Base-by-base conservation (phyloP, 2,797 vertebrate species). In the Bradypus variegatus region DNA sequence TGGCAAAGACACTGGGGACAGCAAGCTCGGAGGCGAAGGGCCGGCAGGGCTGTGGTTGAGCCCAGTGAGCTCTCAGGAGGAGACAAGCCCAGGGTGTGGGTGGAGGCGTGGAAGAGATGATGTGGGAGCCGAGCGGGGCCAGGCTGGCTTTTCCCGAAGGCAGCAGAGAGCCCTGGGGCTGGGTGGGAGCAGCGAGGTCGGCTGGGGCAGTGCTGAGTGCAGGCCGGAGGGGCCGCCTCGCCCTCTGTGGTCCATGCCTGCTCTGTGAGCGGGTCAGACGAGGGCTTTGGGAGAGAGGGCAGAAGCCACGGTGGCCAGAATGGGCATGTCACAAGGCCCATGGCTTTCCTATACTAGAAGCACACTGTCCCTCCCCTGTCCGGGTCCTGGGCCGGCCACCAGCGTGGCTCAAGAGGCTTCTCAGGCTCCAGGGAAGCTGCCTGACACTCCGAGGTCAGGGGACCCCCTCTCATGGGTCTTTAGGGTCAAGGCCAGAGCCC, bases 281-380 rank as follows among this genome's bases (percentile, higher is more conserved):
- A 76, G 83, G 41, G 50, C 76, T 73, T 64, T 65, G 80, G 29
- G 62, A 83, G 38, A 83, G 65, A 83, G 80, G 45, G 60, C 31
- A 65, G 62, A 60, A 41, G 29, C 25, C 60, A 70, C 2, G 5
- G 21, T n/a, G 41, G 33, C 55, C 14, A 38, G 62, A 48, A 85
- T 58, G 33, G 79, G n/a, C 38, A 8, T 50, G 2, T 36, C 36
- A 14, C 33, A 55, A 80, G 76, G 15, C 38, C 38, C 9, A 13
- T 81, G n/a, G 38, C 45, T 58, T n/a, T 77, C 38, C 60, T 45
- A n/a, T 62, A 48, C 45, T 60, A 65, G 27, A 15, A 86, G 33
- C 14, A 60, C 18, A 38, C 18, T 48, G 6, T 38, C 64, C 80
- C 38, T 83, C 64, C 60, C 23, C 36, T 25, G 18, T 78, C 23